These are phyloP conservation scores for Ciconia boyciana DNA, from an alignment of 2,113 vertebrate species.

Conservation along the genomic window DNA sequence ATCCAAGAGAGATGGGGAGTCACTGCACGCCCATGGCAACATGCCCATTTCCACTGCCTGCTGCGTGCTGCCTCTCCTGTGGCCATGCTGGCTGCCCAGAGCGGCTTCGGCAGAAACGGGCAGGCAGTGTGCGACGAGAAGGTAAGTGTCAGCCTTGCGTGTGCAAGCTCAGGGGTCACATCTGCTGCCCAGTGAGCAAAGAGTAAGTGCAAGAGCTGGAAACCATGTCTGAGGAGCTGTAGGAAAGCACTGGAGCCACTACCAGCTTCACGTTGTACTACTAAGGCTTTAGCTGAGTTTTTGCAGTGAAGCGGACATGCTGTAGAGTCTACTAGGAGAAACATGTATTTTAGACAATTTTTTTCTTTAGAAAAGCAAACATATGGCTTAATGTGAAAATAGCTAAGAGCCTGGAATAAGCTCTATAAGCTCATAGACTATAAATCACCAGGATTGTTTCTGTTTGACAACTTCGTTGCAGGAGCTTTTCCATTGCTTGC, in stretches of 20 bases:
- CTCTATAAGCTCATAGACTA: neutral
- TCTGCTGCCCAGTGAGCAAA: neutral
- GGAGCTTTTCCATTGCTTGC: neutral
- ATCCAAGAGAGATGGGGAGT: neutral
- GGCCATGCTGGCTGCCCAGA: neutral
- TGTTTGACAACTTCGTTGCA: neutral
- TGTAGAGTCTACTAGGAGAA: neutral
- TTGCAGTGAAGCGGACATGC: neutral
- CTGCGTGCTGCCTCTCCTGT: fast-evolving
- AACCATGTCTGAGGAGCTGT: neutral
- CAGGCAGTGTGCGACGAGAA: fast-evolving
- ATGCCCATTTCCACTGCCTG: neutral
- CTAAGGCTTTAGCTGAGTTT: neutral
- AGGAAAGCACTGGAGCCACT: neutral
- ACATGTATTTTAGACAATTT: neutral
- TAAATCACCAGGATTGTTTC: neutral
- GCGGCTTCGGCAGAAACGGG: fast-evolving
- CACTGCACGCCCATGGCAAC: neutral
- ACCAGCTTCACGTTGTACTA: neutral
- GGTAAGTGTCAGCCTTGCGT: neutral
- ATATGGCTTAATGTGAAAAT: neutral
- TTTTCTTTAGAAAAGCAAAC: neutral
- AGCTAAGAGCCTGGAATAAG: neutral
- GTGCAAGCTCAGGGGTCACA: neutral
- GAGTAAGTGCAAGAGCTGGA: neutral